phyloP scores from a whole-genome alignment of 2,797 vertebrate genomes.

The Catostomus latipinnis region DNA sequence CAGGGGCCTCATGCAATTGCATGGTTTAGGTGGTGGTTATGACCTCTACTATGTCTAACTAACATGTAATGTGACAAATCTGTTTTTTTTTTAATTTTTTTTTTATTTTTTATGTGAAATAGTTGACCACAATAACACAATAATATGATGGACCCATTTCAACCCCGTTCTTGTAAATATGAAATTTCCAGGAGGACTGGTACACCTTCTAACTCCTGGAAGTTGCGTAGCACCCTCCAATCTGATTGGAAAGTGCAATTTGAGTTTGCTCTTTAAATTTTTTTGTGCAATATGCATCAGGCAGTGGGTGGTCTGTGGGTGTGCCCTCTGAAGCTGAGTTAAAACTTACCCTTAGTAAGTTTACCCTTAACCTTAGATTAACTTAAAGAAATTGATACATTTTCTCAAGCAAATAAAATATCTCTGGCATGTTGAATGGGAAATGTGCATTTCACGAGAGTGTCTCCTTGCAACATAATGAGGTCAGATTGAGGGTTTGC shows the following conservation, averaged over 20 bases:
- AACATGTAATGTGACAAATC: no score
- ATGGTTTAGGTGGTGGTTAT: no score
- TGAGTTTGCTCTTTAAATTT: background rate
- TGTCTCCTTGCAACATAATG: constrained; percentile 13
- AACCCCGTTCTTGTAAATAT: no score
- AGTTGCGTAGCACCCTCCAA: background rate
- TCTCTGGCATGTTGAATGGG: constrained; percentile 22
- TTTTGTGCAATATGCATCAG: background rate
- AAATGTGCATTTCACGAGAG: constrained; percentile 3
- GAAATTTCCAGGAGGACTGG: no score
- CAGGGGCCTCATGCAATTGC: no score
- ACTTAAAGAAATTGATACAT: background rate
- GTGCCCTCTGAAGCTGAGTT: background rate
- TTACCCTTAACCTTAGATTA: background rate
- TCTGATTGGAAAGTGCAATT: background rate
- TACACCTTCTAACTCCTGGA: no score
- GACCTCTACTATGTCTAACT: no score
- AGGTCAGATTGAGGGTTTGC: constrained; percentile 9
- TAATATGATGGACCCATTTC: no score
- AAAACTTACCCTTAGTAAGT: background rate
- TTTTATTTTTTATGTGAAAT: background rate
- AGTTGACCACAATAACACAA: background rate
- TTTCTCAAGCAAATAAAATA: background rate
- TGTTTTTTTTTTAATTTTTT: no score
- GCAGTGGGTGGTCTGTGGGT: no score